Evolutionary conservation across 2,113 vertebrate species (phyloP), one percentile per base, ranked within the genome.

Genomic region (Phoxinus phoxinus): DNA sequence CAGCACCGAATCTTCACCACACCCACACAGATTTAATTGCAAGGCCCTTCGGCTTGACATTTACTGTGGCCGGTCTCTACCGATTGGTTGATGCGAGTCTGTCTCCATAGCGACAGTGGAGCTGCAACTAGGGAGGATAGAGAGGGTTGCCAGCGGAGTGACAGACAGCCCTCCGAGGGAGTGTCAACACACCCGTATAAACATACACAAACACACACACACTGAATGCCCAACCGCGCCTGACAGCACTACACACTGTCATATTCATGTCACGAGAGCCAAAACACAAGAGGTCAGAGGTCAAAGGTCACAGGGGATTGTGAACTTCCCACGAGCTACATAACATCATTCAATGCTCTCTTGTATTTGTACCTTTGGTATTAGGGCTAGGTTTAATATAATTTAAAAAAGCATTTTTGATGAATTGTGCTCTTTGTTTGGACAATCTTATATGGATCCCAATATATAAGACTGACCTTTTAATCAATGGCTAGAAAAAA

Each of bases 91-190:
- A 86, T 63, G 79, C 46, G 73, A 76, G 69, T 85, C 82, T 79
- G 92, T 89, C 90, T 86, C 92, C 89, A 91, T 88, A 89, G 90
- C 86, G 85, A 93, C 73, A 0, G 13, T 3, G n/a, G 83, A 86
- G 77, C 86, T 89, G 89, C 80, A 85, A 81, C 89, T 87, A 80
- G 71, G 75, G 81, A 80, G 72, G 83, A 76, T 61, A 74, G 59
- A 58, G 77, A 58, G 58, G 63, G 59, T 48, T 41, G 81, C 21
- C 46, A 63, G 58, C 46, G 3, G 35, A 23, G 84, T 84, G 71
- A 80, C 86, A 61, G 80, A 83, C 78, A 81, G 82, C 32, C 41
- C 85, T 63, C 74, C 59, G n/a, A 46, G 53, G 84, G 69, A 71
- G 63, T 72, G 65, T 82, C 56, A 58, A 87, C 83, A 76, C 23